Percentiles rank a stretch among this genome's conserved stretches.
Conservation (phyloP, 1,140 invertebrate genomes). For the Drosophila quadrilineata region DNA sequence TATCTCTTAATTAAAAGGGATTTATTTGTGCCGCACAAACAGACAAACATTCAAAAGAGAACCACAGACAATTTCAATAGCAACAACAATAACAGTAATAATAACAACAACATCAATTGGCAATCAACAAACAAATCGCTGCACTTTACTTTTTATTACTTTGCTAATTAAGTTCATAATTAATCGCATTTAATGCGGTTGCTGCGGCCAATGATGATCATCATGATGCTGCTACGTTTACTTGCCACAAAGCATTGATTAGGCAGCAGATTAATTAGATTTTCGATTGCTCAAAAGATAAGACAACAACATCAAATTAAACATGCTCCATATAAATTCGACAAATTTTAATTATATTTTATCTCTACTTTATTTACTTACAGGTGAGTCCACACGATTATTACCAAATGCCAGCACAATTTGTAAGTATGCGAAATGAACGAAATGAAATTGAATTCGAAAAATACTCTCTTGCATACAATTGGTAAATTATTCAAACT, state of each 20-base stretch:
- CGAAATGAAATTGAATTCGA: constrained; percentile 4
- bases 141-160: constrained; percentile 72
- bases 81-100: constrained; percentile 6
- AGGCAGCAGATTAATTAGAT: constrained; percentile 67
- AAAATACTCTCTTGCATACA: too few relatives aligned
- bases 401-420: constrained; percentile 66
- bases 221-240: background rate
- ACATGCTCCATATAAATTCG: too few relatives aligned
- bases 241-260: constrained; percentile 68
- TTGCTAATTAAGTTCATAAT: constrained; percentile 77
- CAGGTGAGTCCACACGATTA: constrained; percentile 78
- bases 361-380: constrained; percentile 46
- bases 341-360: constrained; percentile 74
- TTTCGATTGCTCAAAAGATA: constrained; percentile 78
- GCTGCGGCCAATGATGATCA: constrained; percentile 29
- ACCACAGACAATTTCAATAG: constrained; percentile 34
- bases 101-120: background rate
- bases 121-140: constrained; percentile 39
- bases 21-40: constrained; percentile 66
- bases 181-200: constrained; percentile 62
- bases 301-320: constrained; percentile 46
- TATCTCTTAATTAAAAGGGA: constrained; percentile 81
- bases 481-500: too few relatives aligned
- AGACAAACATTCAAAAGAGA: background rate
- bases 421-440: constrained; percentile 66